A percentile compares a stretch with the other conserved stretches of the same genome.
Evolutionary conservation across 2,888 invertebrate species (phyloP).

Genomic region (Sminthurinus aureus): DNA sequence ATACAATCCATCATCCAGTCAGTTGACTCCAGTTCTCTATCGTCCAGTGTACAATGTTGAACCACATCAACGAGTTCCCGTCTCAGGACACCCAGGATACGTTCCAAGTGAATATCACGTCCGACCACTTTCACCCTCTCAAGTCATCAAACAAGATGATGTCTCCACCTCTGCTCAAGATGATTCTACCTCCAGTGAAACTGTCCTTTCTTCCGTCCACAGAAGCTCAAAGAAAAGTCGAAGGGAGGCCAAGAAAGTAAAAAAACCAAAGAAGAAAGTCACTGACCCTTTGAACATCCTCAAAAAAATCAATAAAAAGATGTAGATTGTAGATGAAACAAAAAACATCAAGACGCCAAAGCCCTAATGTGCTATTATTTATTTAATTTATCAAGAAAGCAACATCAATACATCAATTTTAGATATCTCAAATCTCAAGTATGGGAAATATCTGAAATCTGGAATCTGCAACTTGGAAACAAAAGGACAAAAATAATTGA

Average conservation of each 20-base stretch:
- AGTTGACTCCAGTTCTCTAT: conserved; percentile 18
- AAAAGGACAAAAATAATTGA: too few species aligned
- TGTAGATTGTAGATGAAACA: neutral
- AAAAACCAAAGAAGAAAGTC: conserved; percentile 23
- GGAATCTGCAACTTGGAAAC: too few species aligned
- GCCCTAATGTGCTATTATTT: too few species aligned
- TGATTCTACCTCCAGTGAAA: conserved; percentile 7
- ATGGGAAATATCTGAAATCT: too few species aligned
- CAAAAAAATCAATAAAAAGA: conserved; percentile 21
- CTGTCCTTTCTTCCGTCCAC: neutral
- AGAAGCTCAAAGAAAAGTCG: conserved; percentile 13
- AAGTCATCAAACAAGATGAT: conserved; percentile 36
- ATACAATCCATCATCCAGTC: neutral
- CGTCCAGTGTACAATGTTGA: conserved; percentile 38
- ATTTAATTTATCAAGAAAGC: too few species aligned
- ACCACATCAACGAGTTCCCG: conserved; percentile 26
- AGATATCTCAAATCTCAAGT: too few species aligned
- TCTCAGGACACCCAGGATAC: conserved; percentile 5
- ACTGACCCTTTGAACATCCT: conserved; percentile 28
- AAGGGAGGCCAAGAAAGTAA: conserved; percentile 34
- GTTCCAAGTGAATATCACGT: neutral
- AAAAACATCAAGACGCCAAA: too few species aligned
- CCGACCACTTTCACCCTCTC: conserved; percentile 23
- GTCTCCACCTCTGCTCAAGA: neutral
- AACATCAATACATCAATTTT: too few species aligned